Evolutionary conservation across 2,797 vertebrate species (phyloP).

Genomic region (Crotalus adamanteus): DNA sequence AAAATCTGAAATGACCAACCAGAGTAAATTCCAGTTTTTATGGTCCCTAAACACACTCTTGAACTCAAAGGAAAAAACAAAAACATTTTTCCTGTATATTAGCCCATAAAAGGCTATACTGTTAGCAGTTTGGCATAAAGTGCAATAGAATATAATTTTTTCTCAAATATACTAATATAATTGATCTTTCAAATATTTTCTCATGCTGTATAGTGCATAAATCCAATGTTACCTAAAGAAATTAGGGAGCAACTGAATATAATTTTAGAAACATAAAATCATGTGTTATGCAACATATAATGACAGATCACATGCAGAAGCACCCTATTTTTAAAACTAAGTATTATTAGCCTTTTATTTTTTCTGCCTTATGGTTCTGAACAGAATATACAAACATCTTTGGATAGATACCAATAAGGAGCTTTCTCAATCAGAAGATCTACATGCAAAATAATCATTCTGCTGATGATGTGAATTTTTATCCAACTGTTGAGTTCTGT

Average conservation of each 20-base stretch:
- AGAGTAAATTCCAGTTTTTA: background rate
- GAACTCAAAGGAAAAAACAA: background rate
- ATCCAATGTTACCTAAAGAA: background rate
- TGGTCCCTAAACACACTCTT: background rate
- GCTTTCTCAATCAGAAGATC: constrained; percentile 20
- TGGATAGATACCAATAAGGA: background rate
- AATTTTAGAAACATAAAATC: background rate
- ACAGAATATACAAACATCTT: background rate
- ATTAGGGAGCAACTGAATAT: background rate
- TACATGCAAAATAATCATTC: constrained; percentile 32
- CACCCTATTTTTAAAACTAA: background rate
- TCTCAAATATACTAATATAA: background rate
- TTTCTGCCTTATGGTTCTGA: constrained; percentile 13
- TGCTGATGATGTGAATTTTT: constrained; percentile 38
- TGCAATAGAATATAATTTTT: background rate
- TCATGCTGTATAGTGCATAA: background rate
- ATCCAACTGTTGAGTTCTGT: constrained; percentile 24
- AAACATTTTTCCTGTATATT: background rate
- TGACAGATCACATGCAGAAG: background rate
- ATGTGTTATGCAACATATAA: background rate
- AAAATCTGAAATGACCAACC: background rate
- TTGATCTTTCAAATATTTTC: background rate
- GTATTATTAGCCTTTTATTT: accelerated
- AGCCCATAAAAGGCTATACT: background rate
- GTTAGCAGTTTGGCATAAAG: background rate